Conservation (phyloP, 2,113 vertebrate genomes). For the Hiodon tergisus region DNA sequence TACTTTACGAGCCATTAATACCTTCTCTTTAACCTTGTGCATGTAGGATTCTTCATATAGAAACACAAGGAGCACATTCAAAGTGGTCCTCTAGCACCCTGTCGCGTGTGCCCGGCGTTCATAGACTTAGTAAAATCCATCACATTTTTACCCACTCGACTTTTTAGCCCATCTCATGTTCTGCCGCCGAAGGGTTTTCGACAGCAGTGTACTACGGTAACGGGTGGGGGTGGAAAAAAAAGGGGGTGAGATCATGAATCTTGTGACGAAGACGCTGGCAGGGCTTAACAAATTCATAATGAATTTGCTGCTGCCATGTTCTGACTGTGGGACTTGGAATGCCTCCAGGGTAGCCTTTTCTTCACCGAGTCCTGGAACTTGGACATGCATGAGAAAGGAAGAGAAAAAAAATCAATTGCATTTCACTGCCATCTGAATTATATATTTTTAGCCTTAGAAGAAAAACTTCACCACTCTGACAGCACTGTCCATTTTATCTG, state of each 20-base stretch:
- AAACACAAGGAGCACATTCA: too few species aligned
- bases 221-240: too few species aligned
- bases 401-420: constrained; percentile 16
- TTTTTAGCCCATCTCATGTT: not conserved
- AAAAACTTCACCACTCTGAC: constrained; percentile 12
- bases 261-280: not conserved
- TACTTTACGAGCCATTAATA: too few species aligned
- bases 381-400: constrained; percentile 1
- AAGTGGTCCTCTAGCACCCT: too few species aligned
- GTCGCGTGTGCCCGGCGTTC: too few species aligned
- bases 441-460: constrained; percentile 5
- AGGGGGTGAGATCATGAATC: too few species aligned
- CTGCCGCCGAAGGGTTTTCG: too few species aligned
- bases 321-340: constrained; percentile 5
- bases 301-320: not conserved
- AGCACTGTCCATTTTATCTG: not conserved
- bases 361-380: constrained; percentile 19
- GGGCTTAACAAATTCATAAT: constrained; percentile 2
- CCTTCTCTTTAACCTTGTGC: too few species aligned
- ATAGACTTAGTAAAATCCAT: too few species aligned
- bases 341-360: constrained; percentile 4
- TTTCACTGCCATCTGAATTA: constrained; percentile 17
- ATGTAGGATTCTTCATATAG: too few species aligned
- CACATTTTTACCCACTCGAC: too few species aligned
- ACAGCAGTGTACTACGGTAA: too few species aligned